A percentile compares a stretch with the other conserved stretches of the same genome.
These are phyloP conservation scores for Romanogobio albipinnatus DNA, from an alignment of 2,113 vertebrate genomes.

Conservation along the genomic window DNA sequence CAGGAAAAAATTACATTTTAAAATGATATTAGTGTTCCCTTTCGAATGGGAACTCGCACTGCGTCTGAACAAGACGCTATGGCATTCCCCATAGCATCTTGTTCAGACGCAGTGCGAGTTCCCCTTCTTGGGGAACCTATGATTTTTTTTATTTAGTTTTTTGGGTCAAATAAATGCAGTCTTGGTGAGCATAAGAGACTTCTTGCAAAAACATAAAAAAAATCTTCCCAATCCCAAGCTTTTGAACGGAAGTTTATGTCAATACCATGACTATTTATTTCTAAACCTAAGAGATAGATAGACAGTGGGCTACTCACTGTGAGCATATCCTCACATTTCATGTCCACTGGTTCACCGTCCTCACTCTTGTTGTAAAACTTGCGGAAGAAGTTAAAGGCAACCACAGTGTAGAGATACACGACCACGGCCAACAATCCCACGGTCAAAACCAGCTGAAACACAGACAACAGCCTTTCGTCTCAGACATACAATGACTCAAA, in stretches of 20 bases:
- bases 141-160: background rate
- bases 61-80: too few relatives aligned
- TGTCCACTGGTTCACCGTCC: slow-evolving; percentile 84
- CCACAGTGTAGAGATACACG: slow-evolving; percentile 94
- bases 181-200: background rate
- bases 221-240: background rate
- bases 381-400: slow-evolving; percentile 96
- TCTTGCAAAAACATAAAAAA: background rate
- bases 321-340: slow-evolving; percentile 98
- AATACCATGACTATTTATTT: background rate
- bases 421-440: slow-evolving; percentile 94
- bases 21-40: background rate
- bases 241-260: background rate
- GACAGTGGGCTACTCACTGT: slow-evolving; percentile 79
- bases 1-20: background rate
- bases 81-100: too few relatives aligned
- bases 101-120: too few relatives aligned
- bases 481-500: slow-evolving; percentile 21
- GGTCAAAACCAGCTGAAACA: slow-evolving; percentile 85
- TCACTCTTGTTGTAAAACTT: slow-evolving; percentile 95
- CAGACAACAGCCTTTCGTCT: slow-evolving; percentile 32
- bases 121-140: too few relatives aligned
- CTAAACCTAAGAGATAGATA: background rate
- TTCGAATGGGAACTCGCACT: too few relatives aligned
- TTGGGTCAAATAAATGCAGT: background rate